Conservation (phyloP, 2,113 vertebrate genomes). For the Scartelaos histophorus region DNA sequence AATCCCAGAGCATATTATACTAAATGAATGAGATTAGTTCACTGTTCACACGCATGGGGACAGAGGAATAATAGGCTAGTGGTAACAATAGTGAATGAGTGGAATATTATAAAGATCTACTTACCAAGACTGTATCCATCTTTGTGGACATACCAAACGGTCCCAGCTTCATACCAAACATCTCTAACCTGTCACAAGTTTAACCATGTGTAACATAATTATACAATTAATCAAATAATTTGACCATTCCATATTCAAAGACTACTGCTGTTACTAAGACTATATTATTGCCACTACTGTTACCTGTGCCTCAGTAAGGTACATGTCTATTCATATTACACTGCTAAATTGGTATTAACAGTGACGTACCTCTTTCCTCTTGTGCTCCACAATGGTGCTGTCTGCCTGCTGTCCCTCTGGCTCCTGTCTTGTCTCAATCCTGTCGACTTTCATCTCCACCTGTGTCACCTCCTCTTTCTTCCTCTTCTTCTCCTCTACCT, state of each 20-base stretch:
- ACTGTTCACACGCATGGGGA: background rate
- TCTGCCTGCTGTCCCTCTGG: conserved; percentile 60
- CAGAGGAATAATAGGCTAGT: background rate
- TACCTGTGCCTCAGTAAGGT: too few species aligned
- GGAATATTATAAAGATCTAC: conserved; percentile 9
- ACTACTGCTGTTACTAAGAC: too few species aligned
- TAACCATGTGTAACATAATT: background rate
- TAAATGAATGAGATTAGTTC: background rate
- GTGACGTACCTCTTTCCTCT: conserved; percentile 45
- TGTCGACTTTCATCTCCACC: conserved; percentile 25
- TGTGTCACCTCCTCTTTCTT: conserved; percentile 4
- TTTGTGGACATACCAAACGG: conserved; percentile 88
- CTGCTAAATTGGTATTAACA: background rate
- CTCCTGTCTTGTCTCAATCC: conserved; percentile 52
- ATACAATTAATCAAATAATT: background rate
- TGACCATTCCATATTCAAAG: background rate
- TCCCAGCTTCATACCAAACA: conserved; percentile 88
- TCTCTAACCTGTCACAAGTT: conserved; percentile 65
- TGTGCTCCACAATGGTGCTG: conserved; percentile 12
- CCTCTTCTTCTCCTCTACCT: conserved; percentile 14
- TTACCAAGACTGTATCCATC: conserved; percentile 85
- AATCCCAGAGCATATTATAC: conserved; percentile 16
- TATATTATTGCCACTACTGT: too few species aligned
- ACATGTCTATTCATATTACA: too few species aligned
- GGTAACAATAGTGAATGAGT: background rate